Base-by-base conservation (phyloP, 2,113 vertebrate genomes). In the Syngnathus scovelli region DNA sequence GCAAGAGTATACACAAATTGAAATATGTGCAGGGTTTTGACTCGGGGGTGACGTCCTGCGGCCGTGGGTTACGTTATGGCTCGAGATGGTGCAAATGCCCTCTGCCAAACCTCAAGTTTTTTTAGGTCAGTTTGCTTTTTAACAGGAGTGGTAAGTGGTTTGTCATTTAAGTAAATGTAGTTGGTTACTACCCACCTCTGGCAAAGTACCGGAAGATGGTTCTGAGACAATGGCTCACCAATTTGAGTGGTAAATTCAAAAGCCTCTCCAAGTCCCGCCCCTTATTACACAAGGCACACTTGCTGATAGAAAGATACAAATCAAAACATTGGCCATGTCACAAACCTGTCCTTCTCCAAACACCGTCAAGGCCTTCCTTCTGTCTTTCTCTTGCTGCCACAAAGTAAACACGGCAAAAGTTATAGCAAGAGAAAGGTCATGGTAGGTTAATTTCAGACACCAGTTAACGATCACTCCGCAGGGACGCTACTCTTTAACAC, bases 121-220 rank as follows among this genome's bases (percentile, higher is more conserved):
- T 33, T 33, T 33, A 33, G 27, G 27, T 33, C 27, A 33, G 27
- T 33, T 33, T 33, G 27, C 27, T 33, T 33, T 33, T 33, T 33
- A 33, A 33, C 27, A 33, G 1, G 27, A 33, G 27, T 33, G 27
- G 27, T 33, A 27, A 2, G 27, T 27, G 27, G 2, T 27, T 33
- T 33, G 27, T 16, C 21, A 15, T 15, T 51, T 16, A 33, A 1
- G 13, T 58, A 58, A 36, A 58, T 36, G 55, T 13, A 56, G n/a
- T 15, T 18, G 6, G 0, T 16, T 58, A 58, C 15, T 36, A 58
- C 55, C 11, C 55, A 58, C 39, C 73, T 54, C 48, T 3, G 37
- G 64, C 41, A 43, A 48, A 64, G 77, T 46, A 68, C 68, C 70
- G 71, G 74, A 87, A 80, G 77, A 84, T 70, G 68, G 84, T 83